phyloP scores from a whole-genome alignment of 1,140 invertebrate genomes.

The Musca domestica region DNA sequence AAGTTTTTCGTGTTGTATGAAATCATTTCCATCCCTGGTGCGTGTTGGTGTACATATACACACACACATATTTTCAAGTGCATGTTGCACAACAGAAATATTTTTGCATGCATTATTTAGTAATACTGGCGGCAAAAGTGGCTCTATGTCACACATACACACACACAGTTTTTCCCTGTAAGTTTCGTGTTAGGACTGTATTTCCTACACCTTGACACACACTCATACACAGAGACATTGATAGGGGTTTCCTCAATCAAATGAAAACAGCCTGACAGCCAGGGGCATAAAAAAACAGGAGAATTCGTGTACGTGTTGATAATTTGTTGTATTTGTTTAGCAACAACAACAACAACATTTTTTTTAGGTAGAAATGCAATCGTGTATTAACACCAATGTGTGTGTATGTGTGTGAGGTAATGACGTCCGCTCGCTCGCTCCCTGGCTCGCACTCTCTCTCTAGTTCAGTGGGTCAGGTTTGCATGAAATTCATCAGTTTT shows the following conservation, averaged over 20 bases:
- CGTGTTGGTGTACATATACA: not conserved
- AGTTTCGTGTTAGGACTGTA: conserved; percentile 8
- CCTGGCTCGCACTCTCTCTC: too few relatives aligned
- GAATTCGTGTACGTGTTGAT: not conserved
- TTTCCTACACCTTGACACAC: not conserved
- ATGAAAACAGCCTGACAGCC: not conserved
- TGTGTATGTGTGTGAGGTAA: too few relatives aligned
- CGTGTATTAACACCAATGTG: too few relatives aligned
- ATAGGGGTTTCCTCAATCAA: conserved; percentile 3
- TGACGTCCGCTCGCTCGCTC: too few relatives aligned
- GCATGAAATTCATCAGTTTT: conserved; percentile 20
- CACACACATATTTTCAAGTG: conserved; percentile 19
- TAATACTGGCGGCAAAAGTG: not conserved
- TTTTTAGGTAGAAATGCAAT: too few relatives aligned
- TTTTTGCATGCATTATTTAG: conserved; percentile 2
- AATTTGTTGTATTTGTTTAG: conserved; percentile 15
- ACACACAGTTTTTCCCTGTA: not conserved
- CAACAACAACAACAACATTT: not conserved
- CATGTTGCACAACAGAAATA: conserved; percentile 16
- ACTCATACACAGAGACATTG: too few relatives aligned
- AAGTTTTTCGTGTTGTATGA: too few relatives aligned
- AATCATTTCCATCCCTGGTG: too few relatives aligned
- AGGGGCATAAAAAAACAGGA: not conserved
- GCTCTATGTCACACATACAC: conserved; percentile 18
- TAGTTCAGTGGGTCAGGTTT: conserved; percentile 22